phyloP scores from a whole-genome alignment of 2,797 vertebrate genomes.

The Sus cebifrons region DNA sequence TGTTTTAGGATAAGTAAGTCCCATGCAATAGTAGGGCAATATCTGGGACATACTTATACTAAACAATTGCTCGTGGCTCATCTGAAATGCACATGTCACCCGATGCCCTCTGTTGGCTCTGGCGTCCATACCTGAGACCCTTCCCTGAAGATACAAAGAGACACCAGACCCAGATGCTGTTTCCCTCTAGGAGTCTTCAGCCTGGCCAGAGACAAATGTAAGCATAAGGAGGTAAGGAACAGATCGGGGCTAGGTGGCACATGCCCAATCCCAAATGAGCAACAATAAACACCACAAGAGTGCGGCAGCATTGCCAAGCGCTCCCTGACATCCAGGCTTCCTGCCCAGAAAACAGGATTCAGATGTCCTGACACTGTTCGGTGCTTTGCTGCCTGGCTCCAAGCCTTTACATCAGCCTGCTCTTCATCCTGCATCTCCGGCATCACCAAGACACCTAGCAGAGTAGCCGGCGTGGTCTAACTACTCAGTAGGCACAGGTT shows the following conservation, averaged over 20 bases:
- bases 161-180: background rate
- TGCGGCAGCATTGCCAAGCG: background rate
- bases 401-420: background rate
- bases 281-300: background rate
- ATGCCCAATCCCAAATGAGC: background rate
- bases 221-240: background rate
- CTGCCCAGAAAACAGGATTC: background rate
- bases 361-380: background rate
- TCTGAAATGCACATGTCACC: background rate
- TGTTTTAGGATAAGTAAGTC: background rate
- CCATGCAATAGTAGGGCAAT: background rate
- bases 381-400: background rate
- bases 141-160: background rate
- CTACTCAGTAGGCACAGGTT: background rate
- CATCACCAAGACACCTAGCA: background rate
- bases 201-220: background rate
- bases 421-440: background rate
- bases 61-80: background rate
- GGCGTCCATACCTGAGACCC: background rate
- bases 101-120: background rate
- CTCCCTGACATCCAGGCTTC: background rate
- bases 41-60: background rate
- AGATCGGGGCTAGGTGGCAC: background rate
- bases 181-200: background rate
- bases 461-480: fast-evolving